Percentiles rank a stretch among this genome's conserved stretches.
Conservation (phyloP, 2,113 vertebrate species). For the Grammomys dolichurus region DNA sequence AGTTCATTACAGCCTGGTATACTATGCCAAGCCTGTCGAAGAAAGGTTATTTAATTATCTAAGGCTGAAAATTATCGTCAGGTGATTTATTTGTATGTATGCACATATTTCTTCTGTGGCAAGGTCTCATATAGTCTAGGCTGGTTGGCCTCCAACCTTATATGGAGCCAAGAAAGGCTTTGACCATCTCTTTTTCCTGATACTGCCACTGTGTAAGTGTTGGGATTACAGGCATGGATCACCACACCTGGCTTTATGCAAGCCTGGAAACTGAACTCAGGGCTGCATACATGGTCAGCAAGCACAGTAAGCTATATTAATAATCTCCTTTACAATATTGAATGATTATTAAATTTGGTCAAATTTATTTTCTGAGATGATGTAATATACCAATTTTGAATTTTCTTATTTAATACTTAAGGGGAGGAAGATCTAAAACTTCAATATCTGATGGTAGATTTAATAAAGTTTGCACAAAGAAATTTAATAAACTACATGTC, state of each 20-base stretch:
- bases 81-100: background rate
- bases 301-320: background rate
- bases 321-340: background rate
- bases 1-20: background rate
- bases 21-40: constrained; percentile 5
- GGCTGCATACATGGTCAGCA: background rate
- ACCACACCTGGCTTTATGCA: background rate
- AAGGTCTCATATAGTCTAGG: background rate
- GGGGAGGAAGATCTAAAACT: background rate
- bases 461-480: constrained; percentile 10
- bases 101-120: background rate
- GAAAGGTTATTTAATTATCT: background rate
- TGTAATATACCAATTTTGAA: background rate
- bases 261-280: background rate
- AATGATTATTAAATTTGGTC: constrained; percentile 24
- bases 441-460: constrained; percentile 6
- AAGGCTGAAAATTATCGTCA: background rate
- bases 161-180: background rate
- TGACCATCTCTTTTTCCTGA: background rate
- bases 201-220: background rate
- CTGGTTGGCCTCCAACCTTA: background rate
- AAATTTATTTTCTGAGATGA: constrained; percentile 13
- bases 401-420: background rate
- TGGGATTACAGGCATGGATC: background rate
- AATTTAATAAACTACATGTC: background rate